phyloP scores from a whole-genome alignment of 37 sponge, comb jelly and placozoan genomes.

The Aphrocallistes beatrix region DNA sequence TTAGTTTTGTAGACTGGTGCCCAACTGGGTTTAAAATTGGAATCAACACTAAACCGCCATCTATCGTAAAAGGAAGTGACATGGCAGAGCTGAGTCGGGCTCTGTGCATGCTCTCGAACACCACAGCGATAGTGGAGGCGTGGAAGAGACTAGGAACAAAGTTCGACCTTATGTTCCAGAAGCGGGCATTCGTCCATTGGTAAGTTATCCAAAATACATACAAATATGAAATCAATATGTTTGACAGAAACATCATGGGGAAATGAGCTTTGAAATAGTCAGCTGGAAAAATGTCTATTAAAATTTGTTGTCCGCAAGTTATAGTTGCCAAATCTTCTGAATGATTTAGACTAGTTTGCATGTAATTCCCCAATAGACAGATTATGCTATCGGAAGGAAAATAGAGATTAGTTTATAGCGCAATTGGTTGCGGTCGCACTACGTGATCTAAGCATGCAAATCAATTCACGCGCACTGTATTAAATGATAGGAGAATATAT shows the following conservation, averaged over 20 bases:
- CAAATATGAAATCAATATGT: not conserved
- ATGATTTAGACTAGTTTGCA: no score
- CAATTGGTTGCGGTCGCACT: no score
- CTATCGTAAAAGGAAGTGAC: not conserved
- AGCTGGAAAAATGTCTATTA: not conserved
- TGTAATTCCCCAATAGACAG: no score
- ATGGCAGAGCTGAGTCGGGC: not conserved
- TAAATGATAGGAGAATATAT: not conserved
- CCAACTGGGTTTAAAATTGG: not conserved
- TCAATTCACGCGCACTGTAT: not conserved
- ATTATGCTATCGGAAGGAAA: no score
- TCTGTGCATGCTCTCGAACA: not conserved
- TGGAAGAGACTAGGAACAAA: not conserved
- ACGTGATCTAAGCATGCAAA: not conserved
- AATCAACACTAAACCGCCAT: not conserved
- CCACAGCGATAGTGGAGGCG: not conserved
- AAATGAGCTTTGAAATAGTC: not conserved
- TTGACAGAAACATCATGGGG: not conserved
- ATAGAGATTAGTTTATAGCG: no score
- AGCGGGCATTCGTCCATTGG: not conserved
- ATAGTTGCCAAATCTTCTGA: no score
- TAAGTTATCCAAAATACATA: not conserved
- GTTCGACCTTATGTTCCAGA: not conserved
- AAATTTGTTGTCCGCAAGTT: no score
- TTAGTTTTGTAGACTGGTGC: constrained; percentile 10